A percentile compares a stretch with the other conserved stretches of the same genome.
phyloP scores from a whole-genome alignment of 2,113 vertebrate species.

The Lethenteron camtschaticum region DNA sequence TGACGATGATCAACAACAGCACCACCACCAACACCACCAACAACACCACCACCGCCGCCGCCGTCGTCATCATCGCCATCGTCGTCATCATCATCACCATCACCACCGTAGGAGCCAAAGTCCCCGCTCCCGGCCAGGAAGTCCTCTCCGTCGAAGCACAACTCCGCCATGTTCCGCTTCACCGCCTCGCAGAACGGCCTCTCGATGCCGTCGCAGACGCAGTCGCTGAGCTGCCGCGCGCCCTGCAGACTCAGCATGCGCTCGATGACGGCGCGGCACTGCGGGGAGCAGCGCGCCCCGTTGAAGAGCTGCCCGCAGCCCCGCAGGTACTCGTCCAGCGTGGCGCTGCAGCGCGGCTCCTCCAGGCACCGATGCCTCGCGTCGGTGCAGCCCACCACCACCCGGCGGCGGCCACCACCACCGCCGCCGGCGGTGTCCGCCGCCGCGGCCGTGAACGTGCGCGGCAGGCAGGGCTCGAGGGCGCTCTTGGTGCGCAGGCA shows the following conservation, averaged over 20 bases:
- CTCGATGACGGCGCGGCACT: conserved; percentile 29
- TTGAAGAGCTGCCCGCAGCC: conserved; percentile 44
- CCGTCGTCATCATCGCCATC: no score
- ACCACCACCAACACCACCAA: no score
- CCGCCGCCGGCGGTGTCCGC: conserved; percentile 26
- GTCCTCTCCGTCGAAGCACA: conserved; percentile 22
- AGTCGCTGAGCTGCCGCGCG: conserved; percentile 28
- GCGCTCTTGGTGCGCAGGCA: neutral
- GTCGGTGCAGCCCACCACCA: conserved; percentile 30
- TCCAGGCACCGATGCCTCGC: conserved; percentile 34
- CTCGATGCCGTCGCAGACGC: conserved; percentile 36
- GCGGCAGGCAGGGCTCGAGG: conserved; percentile 2
- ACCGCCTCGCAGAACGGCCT: conserved; percentile 41
- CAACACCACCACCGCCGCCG: no score
- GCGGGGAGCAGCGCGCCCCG: conserved; percentile 28
- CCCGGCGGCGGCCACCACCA: conserved; percentile 19
- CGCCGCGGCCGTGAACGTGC: conserved; percentile 19
- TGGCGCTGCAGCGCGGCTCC: conserved; percentile 22
- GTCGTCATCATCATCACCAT: no score
- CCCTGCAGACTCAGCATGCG: conserved; percentile 31
- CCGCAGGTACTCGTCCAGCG: conserved; percentile 28
- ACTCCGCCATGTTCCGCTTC: conserved; percentile 37
- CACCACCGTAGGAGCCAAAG: no score
- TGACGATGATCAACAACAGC: no score
- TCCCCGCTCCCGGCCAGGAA: no score